Base-by-base conservation (phyloP, 2,113 vertebrate species). In the Tupaia chinensis region DNA sequence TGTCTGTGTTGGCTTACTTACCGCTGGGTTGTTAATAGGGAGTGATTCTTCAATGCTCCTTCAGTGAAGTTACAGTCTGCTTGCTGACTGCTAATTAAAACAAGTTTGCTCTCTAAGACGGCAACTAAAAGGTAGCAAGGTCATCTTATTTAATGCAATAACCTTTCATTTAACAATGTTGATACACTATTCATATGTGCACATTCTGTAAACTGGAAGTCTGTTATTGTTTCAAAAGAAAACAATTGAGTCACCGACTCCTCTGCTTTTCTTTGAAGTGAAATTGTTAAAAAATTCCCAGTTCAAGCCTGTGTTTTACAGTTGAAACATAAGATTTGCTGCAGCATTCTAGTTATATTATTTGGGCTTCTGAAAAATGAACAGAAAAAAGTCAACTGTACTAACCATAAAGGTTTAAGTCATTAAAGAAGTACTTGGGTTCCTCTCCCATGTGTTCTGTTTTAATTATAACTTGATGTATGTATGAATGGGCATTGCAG, bases 71-170 rank as follows among this genome's bases (percentile, higher is more conserved):
- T 99, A 98, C 98, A 99, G 98, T 98, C 98, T 98, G 98, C 98
- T 99, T 99, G 98, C 98, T 99, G 98, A 99, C 99, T 99, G 98
- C 98, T 99, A 99, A 99, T 99, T 99, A 99, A 99, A 99, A 98
- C 98, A 99, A 98, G 98, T 99, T 99, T 98, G 98, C 98, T 98
- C 98, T 98, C 98, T 97, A 98, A 98, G 98, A 98, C 97, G 98
- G 96, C 97, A 97, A 98, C 98, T 98, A 98, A 98, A 98, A 99
- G 98, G 98, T 98, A 98, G 98, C 97, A 98, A 98, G 99, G 98
- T 99, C 98, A 98, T 97, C 96, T 97, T 98, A 98, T 98, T 98
- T 98, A 98, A 98, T 98, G 97, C 92, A 96, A 95, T 79, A 97
- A 96, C 94, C 98, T 98, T 98, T 98, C 98, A 98, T 98, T 98